A percentile compares a stretch with the other conserved stretches of the same genome.
Evolutionary conservation across 2,888 invertebrate genomes (phyloP).

Genomic region (Ephialtes manifestator): DNA sequence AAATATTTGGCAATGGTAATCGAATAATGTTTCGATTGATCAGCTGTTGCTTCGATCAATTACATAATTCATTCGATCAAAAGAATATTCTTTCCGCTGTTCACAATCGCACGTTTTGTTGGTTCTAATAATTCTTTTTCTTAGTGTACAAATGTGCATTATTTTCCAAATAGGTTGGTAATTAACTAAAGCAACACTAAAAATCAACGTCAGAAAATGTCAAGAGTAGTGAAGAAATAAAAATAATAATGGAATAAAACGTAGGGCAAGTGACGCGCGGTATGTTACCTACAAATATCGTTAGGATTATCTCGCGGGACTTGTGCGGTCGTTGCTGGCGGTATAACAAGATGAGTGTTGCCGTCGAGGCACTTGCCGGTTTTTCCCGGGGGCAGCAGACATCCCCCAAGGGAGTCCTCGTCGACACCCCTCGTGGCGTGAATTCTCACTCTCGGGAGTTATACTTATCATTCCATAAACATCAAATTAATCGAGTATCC

Average conservation of each 20-base stretch:
- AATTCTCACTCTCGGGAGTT: conserved; percentile 47
- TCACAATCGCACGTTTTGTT: no score
- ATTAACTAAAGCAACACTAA: no score
- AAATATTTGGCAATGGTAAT: no score
- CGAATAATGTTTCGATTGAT: no score
- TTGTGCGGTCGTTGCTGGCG: neutral
- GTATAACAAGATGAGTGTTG: conserved; percentile 43
- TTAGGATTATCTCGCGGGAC: conserved; percentile 31
- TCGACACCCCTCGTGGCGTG: conserved; percentile 49
- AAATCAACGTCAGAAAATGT: no score
- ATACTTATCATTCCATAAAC: conserved; percentile 37
- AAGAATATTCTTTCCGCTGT: no score
- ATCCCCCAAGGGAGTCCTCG: conserved; percentile 50
- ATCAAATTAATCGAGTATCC: conserved; percentile 41
- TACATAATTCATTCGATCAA: no score
- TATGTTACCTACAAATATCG: conserved; percentile 27
- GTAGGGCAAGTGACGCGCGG: neutral
- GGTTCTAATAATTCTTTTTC: no score
- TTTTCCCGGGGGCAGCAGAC: conserved; percentile 34
- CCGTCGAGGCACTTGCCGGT: conserved; percentile 40
- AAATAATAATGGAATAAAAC: neutral
- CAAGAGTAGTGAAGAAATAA: neutral
- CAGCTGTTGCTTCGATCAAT: no score
- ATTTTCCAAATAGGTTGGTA: no score
- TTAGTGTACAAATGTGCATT: no score